These are phyloP conservation scores for Empidonax traillii DNA, from an alignment of 2,113 vertebrate species.

Conservation along the genomic window DNA sequence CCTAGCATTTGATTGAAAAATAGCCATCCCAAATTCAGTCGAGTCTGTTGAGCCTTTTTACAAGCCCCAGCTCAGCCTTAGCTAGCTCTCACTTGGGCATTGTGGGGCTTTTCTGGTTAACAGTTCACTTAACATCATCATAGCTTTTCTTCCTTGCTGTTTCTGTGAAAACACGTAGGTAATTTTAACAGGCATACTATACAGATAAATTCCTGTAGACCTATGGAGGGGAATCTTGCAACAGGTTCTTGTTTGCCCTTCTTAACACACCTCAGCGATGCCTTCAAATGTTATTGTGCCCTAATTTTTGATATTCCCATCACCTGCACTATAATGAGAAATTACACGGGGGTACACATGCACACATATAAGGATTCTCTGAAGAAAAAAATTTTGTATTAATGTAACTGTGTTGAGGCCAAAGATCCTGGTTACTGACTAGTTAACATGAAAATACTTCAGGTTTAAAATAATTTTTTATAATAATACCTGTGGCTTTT, in stretches of 20 bases:
- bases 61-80: not conserved
- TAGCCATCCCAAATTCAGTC: not conserved
- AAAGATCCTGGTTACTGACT: not conserved
- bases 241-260: not conserved
- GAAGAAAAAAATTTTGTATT: not conserved
- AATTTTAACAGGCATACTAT: not conserved
- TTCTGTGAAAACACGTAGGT: not conserved
- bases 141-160: not conserved
- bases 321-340: not conserved
- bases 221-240: not conserved
- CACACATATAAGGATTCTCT: not conserved
- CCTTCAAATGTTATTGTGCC: not conserved
- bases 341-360: not conserved
- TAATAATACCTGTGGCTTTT: not conserved
- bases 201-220: not conserved
- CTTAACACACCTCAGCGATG: not conserved
- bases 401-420: not conserved
- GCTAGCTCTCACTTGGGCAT: not conserved
- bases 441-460: not conserved
- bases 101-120: not conserved
- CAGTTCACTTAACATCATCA: not conserved
- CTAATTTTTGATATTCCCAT: not conserved
- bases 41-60: conserved; percentile 1
- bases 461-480: not conserved
- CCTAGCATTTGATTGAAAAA: not conserved